These are phyloP conservation scores for Leiothrix lutea DNA, from an alignment of 2,113 vertebrate genomes.

Conservation along the genomic window DNA sequence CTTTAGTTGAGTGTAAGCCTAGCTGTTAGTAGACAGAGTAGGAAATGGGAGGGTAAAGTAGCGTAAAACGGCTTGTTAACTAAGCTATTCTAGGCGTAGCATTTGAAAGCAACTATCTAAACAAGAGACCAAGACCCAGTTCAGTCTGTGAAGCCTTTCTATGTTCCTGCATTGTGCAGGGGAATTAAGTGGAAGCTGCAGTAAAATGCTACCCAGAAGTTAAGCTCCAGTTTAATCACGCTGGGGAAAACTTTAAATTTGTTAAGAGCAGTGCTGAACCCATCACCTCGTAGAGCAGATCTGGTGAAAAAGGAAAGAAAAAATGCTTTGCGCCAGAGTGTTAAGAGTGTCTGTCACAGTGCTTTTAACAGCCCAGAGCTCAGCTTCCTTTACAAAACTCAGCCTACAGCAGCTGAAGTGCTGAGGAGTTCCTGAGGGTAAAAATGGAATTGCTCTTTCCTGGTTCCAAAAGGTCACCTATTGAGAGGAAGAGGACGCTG, in stretches of 20 bases:
- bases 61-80: rapidly evolving
- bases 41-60: rapidly evolving
- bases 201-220: background rate
- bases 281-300: rapidly evolving
- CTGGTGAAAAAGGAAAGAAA: background rate
- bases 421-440: background rate
- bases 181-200: background rate
- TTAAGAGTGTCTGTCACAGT: background rate
- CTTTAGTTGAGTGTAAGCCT: background rate
- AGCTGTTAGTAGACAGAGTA: background rate
- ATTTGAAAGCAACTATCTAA: rapidly evolving
- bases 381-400: background rate
- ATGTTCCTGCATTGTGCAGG: background rate
- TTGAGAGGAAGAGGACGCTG: background rate
- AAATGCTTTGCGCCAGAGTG: background rate
- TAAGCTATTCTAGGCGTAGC: rapidly evolving
- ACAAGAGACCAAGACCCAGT: background rate
- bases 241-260: background rate
- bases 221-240: background rate
- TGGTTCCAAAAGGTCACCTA: background rate
- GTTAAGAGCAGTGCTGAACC: too few species aligned
- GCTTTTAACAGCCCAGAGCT: background rate
- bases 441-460: background rate
- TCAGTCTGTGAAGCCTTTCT: background rate
- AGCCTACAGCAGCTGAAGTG: background rate